These are phyloP conservation scores for Ennomos quercinarius DNA, from an alignment of 2,888 invertebrate species.

Conservation along the genomic window DNA sequence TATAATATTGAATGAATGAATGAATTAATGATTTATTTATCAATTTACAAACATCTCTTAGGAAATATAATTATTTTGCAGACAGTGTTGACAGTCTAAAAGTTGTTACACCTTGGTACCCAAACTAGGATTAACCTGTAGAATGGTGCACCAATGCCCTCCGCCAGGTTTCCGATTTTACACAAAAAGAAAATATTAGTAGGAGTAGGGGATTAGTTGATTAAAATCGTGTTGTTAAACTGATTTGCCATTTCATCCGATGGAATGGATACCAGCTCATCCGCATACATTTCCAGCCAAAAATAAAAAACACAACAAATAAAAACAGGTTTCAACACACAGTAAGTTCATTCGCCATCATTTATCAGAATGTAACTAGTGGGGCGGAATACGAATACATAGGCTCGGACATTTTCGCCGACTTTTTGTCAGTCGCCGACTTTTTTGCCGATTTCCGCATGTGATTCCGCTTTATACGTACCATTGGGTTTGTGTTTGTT, in stretches of 20 bases:
- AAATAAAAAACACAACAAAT: constrained; percentile 48
- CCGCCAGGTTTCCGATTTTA: too few relatives aligned
- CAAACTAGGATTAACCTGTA: too few relatives aligned
- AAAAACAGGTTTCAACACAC: constrained; percentile 59
- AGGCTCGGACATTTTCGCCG: constrained; percentile 67
- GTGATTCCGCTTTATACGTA: constrained; percentile 27
- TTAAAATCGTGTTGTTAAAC: too few relatives aligned
- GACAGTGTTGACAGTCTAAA: too few relatives aligned
- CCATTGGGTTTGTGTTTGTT: constrained; percentile 33
- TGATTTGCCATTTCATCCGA: neutral
- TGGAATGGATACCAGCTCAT: constrained; percentile 17
- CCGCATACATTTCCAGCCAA: constrained; percentile 40
- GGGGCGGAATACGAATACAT: constrained; percentile 72
- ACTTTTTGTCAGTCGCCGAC: constrained; percentile 45
- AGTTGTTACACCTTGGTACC: too few relatives aligned
- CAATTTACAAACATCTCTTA: too few relatives aligned
- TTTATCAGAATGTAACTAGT: constrained; percentile 82
- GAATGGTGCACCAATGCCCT: too few relatives aligned
- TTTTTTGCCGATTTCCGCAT: constrained; percentile 43
- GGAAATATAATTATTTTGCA: too few relatives aligned
- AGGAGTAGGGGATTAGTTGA: too few relatives aligned
- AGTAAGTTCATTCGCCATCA: constrained; percentile 70
- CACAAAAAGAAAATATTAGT: too few relatives aligned
- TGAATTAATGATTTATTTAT: too few relatives aligned
- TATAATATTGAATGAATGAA: too few relatives aligned